Evolutionary conservation across 2,888 invertebrate genomes (phyloP).

Genomic region (Tetragnatha montana): DNA sequence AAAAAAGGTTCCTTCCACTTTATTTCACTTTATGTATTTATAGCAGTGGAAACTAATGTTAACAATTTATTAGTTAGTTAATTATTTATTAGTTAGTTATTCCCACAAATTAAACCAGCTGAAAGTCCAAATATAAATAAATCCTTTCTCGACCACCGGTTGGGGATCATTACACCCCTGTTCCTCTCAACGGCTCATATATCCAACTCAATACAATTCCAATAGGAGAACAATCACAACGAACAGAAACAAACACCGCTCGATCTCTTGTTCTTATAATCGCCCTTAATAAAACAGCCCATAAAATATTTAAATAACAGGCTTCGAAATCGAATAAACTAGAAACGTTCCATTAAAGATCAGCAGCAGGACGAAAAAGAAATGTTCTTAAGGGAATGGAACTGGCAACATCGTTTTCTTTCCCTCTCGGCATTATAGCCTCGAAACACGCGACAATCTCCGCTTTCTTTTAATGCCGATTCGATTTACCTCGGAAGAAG

Average conservation of each 20-base stretch:
- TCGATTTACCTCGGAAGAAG: neutral
- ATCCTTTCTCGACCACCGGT: no score
- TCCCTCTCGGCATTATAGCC: neutral
- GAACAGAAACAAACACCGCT: neutral
- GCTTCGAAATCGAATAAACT: conserved; percentile 20
- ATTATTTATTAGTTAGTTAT: no score
- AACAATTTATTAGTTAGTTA: no score
- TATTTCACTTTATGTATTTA: no score
- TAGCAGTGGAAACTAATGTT: no score
- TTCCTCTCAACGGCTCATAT: no score
- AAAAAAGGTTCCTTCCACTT: no score
- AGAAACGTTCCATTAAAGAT: conserved; percentile 41
- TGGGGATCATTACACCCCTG: no score
- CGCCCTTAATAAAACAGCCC: neutral
- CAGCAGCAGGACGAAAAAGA: neutral
- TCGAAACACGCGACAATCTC: conserved; percentile 11
- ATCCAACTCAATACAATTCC: neutral
- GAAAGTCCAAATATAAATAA: no score
- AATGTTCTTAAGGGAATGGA: neutral
- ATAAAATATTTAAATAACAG: conserved; percentile 15
- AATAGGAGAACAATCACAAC: neutral
- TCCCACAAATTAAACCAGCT: no score
- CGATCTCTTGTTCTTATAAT: neutral
- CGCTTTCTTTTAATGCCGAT: neutral
- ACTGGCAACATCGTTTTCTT: neutral